Conservation (phyloP, 2,113 vertebrate genomes). For the Calyptommatus sinebrachiatus region DNA sequence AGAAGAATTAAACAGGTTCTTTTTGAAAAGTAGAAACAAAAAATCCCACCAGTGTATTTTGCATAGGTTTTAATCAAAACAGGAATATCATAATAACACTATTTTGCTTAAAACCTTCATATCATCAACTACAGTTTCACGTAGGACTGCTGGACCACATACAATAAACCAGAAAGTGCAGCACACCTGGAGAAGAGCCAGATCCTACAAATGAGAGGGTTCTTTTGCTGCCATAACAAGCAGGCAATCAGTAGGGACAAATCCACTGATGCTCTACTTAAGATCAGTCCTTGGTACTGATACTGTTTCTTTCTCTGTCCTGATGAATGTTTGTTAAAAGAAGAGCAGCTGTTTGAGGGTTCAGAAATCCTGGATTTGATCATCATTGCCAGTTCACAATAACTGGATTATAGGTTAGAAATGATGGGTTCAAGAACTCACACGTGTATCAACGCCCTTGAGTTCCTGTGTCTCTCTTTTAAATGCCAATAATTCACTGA, state of each 20-base stretch:
- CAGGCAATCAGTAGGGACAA: not conserved
- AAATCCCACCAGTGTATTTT: not conserved
- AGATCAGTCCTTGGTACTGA: not conserved
- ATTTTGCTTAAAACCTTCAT: not conserved
- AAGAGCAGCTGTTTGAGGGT: not conserved
- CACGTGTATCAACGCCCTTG: not conserved
- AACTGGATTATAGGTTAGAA: not conserved
- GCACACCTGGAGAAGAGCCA: not conserved
- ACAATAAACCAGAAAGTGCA: not conserved
- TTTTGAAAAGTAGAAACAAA: too few species aligned
- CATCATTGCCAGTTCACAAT: not conserved
- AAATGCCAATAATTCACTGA: too few species aligned
- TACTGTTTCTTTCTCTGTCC: not conserved
- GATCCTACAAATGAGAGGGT: not conserved
- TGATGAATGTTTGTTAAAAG: not conserved
- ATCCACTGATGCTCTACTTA: not conserved
- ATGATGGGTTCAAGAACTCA: not conserved
- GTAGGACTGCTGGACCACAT: not conserved
- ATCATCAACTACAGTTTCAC: not conserved
- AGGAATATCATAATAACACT: not conserved
- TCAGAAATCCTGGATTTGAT: not conserved
- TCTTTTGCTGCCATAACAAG: conserved; percentile 10
- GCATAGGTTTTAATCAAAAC: not conserved
- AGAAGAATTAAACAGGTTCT: not conserved
- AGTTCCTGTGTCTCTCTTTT: not conserved